phyloP scores from a whole-genome alignment of 2,797 vertebrate species.

The Molossus alvarezi region DNA sequence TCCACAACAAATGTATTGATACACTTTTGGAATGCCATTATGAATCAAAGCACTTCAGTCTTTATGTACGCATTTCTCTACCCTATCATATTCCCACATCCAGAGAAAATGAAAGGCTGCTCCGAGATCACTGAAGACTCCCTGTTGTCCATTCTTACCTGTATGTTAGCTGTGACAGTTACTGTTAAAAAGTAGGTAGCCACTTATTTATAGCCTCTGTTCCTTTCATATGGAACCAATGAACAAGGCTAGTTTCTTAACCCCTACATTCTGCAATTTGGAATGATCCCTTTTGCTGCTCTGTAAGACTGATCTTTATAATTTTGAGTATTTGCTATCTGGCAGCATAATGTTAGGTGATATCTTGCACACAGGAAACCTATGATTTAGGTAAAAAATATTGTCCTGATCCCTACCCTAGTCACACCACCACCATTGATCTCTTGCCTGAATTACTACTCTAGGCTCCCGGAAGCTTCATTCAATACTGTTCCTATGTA shows the following conservation, averaged over 20 bases:
- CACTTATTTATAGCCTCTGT: not conserved
- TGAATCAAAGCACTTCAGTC: not conserved
- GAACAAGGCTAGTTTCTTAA: not conserved
- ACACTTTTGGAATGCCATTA: not conserved
- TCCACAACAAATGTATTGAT: not conserved
- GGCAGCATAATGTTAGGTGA: not conserved
- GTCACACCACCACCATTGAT: not conserved
- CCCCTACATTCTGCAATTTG: not conserved
- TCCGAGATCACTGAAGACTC: not conserved
- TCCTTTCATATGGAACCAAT: not conserved
- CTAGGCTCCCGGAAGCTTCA: not conserved
- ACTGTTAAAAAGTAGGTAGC: not conserved
- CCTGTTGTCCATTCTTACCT: not conserved
- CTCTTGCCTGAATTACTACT: not conserved
- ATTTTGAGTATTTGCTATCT: not conserved
- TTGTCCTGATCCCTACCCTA: not conserved
- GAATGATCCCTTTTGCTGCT: not conserved
- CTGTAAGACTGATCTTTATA: not conserved
- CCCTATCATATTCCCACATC: not conserved
- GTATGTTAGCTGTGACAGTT: not conserved
- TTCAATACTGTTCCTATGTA: not conserved
- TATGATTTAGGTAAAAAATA: conserved; percentile 26
- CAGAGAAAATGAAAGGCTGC: not conserved
- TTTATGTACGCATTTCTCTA: not conserved
- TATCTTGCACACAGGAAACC: not conserved